Evolutionary conservation across 2,888 invertebrate species (phyloP), one percentile per base, ranked within the genome.

Genomic region (Cerastis rubricosa): DNA sequence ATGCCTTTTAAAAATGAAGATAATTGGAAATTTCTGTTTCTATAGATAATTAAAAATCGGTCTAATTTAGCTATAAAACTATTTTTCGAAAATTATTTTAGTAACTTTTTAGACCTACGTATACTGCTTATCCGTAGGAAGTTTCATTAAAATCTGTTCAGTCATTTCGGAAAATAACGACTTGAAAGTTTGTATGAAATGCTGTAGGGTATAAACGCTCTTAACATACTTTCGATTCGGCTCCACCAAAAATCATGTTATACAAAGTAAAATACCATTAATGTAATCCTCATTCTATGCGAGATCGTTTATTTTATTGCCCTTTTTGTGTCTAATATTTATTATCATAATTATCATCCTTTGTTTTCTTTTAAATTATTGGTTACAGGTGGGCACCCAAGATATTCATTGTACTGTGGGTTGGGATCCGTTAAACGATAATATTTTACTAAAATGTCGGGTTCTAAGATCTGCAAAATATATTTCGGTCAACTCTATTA

Each of bases 311-410:
- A 74, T 74, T 61, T 29, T 43, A 61, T 43, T 40, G 12, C 29
- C 40, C 40, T 61, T 73, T 74, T 74, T 61, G 59, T 61, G 9
- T n/a, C 17, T n/a, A 43, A 73, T 47, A 49, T 61, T 61, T 73
- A 47, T 73, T 73, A 73, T 73, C 40, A 43, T 74, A 61, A 61
- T 74, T 49, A 43, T 43, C 29, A 29, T 6, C 25, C 40, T 61
- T 74, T 74, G 74, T 74, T 22, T 61, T 43, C 47, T 47, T 74
- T 61, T 35, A 29, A 49, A 73, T 29, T 74, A 68, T 59, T 49
- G 7, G 47, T 43, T 61, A 61, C 61, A 73, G 61, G 40, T 61
- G 59, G 61, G 17, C 43, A 74, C 29, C 40, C 47, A 47, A 74
- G 47, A 49, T 59, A 49, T 59, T 25, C 17, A 22, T 59, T 59